Evolutionary conservation across 2,797 vertebrate species (phyloP), one percentile per base, ranked within the genome.

Genomic region (Phataginus tricuspis): DNA sequence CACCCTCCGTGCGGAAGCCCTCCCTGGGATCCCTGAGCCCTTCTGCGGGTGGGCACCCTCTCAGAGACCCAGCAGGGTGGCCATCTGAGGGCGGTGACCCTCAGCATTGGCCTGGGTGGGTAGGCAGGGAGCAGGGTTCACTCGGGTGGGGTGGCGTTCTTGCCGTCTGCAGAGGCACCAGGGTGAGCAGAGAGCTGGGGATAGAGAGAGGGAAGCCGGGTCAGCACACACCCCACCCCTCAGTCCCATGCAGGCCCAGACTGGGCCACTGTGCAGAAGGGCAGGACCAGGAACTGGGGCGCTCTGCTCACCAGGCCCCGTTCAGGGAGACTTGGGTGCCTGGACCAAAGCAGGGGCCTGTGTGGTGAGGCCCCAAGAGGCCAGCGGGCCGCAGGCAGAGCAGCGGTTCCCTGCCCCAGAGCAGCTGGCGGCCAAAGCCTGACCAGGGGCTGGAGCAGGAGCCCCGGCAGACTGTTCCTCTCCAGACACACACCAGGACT

Each of bases 221-320:
- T 12, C 45, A 45, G 45, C 11, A 45, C 45, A 45, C 45, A 45
- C 10, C 45, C 45, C 45, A 45, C 45, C 10, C 45, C 45, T 45
- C 45, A 45, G 11, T 45, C 10, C 45, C 45, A 11, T 12, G 45
- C 45, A 45, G 45, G 45, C 10, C 45, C 45, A 12, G 45, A 45
- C 45, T 45, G 45, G 45, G 45, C 45, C 31, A 15, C 55, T 42
- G 23, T 15, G 27, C 27, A 55, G 27, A 27, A 25, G 18, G 0
- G 42, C 39, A 61, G 7, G 27, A 39, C 42, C 21, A 23, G 13
- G 16, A 49, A 4, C 61, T 11, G 5, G 29, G 25, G 61, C 10
- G 31, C 55, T 19, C 1, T 15, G 21, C 25, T 11, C 49, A 68
- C 1, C 0, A 15, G 39, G 45, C 25, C 16, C 1, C 16, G 7